Percentiles rank a stretch among this genome's conserved stretches.
phyloP scores from a whole-genome alignment of 2,888 invertebrate species.

The Odontocerum albicorne region DNA sequence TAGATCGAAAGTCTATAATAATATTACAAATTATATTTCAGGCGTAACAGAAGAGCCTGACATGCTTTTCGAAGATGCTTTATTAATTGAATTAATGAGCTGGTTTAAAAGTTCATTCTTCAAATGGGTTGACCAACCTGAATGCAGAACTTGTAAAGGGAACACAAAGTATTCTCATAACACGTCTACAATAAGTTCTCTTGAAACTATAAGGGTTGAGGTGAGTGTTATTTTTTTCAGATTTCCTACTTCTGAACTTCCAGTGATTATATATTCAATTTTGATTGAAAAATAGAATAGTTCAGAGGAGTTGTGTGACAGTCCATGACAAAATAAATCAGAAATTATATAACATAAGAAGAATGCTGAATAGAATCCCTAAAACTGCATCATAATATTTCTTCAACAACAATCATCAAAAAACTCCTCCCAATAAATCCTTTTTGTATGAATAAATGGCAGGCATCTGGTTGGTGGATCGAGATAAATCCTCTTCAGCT shows the following conservation, averaged over 20 bases:
- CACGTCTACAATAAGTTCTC: slow-evolving; percentile 44
- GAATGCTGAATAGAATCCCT: no score
- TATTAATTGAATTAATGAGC: slow-evolving; percentile 74
- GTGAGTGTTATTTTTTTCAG: slow-evolving; percentile 52
- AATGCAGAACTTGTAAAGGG: slow-evolving; percentile 70
- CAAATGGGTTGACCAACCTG: slow-evolving; percentile 81
- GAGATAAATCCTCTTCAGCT: not conserved
- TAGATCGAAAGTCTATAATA: no score
- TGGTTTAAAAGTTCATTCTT: slow-evolving; percentile 97
- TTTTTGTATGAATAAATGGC: not conserved
- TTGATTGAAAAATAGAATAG: no score
- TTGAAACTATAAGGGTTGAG: slow-evolving; percentile 62
- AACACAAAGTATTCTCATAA: slow-evolving; percentile 51
- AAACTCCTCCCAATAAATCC: no score
- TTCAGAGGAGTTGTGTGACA: no score
- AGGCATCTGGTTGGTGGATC: not conserved
- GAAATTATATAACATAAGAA: no score
- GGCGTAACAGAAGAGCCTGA: slow-evolving; percentile 48
- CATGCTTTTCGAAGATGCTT: slow-evolving; percentile 67
- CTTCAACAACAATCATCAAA: no score
- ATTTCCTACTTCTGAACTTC: no score
- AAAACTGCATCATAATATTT: no score
- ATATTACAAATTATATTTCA: slow-evolving; percentile 27
- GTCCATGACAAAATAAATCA: no score
- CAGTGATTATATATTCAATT: no score